Percentiles rank a stretch among this genome's conserved stretches.
phyloP scores from a whole-genome alignment of 2,113 vertebrate genomes.

The Melanerpes formicivorus region DNA sequence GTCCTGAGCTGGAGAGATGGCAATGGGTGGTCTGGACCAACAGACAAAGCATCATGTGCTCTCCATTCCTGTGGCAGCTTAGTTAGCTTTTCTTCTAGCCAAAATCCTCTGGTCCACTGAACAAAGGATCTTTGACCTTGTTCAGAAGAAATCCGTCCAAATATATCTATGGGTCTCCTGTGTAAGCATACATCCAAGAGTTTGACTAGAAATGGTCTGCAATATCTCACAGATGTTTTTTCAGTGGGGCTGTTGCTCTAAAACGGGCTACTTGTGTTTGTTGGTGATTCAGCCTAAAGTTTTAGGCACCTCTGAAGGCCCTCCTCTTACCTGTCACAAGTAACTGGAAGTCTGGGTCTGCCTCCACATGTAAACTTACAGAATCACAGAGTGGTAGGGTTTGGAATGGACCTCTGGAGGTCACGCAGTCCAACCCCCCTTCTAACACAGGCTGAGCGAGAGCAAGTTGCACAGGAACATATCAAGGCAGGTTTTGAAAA shows the following conservation, averaged over 20 bases:
- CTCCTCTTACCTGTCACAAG: neutral
- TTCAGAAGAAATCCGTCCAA: neutral
- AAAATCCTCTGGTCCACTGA: neutral
- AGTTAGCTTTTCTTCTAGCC: neutral
- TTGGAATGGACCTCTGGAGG: too few species aligned
- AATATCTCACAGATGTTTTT: rapidly evolving
- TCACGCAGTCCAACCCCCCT: too few species aligned
- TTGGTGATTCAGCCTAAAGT: neutral
- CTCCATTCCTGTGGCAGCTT: neutral
- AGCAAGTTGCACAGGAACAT: too few species aligned
- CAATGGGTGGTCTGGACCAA: neutral
- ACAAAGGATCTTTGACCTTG: neutral
- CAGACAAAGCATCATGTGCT: neutral
- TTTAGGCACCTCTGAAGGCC: neutral
- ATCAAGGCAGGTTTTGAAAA: too few species aligned
- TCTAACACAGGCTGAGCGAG: too few species aligned
- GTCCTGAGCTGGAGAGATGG: neutral
- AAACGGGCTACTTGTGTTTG: neutral
- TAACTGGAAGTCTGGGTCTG: neutral
- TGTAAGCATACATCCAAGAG: neutral
- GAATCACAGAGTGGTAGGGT: too few species aligned
- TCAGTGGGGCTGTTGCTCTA: neutral
- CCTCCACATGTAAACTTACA: too few species aligned
- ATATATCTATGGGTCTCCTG: neutral
- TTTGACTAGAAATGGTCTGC: neutral